phyloP scores from a whole-genome alignment of 1,140 invertebrate species.

The Bombus terrestris region DNA sequence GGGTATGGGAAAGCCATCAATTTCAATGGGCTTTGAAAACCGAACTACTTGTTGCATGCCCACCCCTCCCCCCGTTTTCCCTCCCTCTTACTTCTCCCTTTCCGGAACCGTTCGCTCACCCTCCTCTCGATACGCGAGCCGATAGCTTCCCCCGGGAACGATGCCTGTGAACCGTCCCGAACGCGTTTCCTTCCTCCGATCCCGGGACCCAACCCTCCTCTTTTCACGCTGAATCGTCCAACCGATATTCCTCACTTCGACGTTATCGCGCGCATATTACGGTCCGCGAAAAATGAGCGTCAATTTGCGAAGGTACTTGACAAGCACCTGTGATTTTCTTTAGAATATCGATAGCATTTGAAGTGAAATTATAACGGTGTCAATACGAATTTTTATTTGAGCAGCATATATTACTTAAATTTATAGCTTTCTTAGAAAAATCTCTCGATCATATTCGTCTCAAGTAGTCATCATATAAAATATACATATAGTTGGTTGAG shows the following conservation, averaged over 20 bases:
- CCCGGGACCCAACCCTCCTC: conserved; percentile 44
- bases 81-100: conserved; percentile 49
- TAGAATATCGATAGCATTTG: neutral
- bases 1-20: conserved; percentile 84
- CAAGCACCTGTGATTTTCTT: neutral
- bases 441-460: too few species aligned
- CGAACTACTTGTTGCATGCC: conserved; percentile 83
- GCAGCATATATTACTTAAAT: too few species aligned
- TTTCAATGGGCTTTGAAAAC: conserved; percentile 84
- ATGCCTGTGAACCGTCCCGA: conserved; percentile 77
- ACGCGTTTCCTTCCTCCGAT: conserved; percentile 69
- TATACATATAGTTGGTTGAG: too few species aligned
- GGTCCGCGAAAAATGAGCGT: neutral
- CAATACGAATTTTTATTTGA: neutral
- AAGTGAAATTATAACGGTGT: neutral
- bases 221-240: conserved; percentile 8
- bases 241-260: neutral
- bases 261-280: neutral
- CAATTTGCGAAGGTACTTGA: neutral
- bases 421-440: too few species aligned
- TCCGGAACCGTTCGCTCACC: conserved; percentile 73
- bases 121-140: conserved; percentile 83
- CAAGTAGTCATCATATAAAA: too few species aligned
- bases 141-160: conserved; percentile 82
- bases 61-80: conserved; percentile 62